A percentile compares a stretch with the other conserved stretches of the same genome.
Evolutionary conservation across 2,113 vertebrate genomes (phyloP).

Genomic region (Guaruba guarouba): DNA sequence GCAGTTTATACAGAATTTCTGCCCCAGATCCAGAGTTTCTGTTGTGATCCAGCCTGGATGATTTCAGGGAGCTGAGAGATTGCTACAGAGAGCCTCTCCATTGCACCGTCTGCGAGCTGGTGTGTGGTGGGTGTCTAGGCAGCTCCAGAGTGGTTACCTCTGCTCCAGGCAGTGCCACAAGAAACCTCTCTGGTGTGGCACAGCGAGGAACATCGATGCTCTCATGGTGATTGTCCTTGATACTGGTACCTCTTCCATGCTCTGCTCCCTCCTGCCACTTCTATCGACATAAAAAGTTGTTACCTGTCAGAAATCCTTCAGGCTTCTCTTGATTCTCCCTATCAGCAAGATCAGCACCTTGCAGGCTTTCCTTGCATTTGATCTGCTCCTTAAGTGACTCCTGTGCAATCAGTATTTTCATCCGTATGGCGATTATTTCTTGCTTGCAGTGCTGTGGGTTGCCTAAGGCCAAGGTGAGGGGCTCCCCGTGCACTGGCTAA

Average conservation of each 20-base stretch:
- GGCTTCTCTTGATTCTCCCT: too few relatives aligned
- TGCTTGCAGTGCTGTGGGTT: not conserved
- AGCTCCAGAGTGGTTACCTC: not conserved
- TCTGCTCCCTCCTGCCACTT: not conserved
- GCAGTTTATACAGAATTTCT: not conserved
- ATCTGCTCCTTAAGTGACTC: not conserved
- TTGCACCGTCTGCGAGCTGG: not conserved
- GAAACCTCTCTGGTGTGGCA: not conserved
- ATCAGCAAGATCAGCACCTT: not conserved
- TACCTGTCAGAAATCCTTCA: not conserved
- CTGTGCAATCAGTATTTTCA: not conserved
- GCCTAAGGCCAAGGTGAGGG: not conserved
- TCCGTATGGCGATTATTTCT: rapidly evolving
- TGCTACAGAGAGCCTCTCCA: not conserved
- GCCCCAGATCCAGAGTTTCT: too few relatives aligned
- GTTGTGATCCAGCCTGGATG: not conserved
- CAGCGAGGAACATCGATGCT: not conserved
- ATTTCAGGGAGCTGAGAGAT: not conserved
- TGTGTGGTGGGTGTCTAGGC: not conserved
- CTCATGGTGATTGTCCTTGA: not conserved
- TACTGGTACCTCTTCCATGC: not conserved
- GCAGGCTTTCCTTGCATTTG: not conserved
- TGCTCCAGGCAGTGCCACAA: not conserved
- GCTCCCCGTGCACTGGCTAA: not conserved
- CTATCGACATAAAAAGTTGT: not conserved